These are phyloP conservation scores for Poecilobothrus nobilitatus DNA, from an alignment of 2,888 invertebrate genomes.

Conservation along the genomic window DNA sequence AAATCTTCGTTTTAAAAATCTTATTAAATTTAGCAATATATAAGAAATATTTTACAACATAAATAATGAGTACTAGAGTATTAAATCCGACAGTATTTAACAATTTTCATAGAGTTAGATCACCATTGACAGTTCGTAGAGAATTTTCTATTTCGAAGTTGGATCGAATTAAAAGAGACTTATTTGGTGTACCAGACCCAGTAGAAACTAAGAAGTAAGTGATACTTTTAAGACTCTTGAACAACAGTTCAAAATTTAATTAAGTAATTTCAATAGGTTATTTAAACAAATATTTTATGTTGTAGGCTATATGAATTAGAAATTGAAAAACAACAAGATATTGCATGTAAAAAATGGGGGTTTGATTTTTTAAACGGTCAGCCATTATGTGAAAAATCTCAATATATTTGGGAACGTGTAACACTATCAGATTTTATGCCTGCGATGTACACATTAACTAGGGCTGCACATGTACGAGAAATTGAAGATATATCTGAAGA, in stretches of 20 bases:
- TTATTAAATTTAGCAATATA: background rate
- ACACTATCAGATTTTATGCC: conserved; percentile 38
- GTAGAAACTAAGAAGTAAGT: conserved; percentile 37
- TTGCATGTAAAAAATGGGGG: conserved; percentile 54
- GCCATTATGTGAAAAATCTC: conserved; percentile 31
- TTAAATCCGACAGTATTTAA: conserved; percentile 35
- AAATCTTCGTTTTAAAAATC: too few species aligned
- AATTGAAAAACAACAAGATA: conserved; percentile 43
- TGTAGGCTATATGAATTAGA: conserved; percentile 34
- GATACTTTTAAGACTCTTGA: too few species aligned
- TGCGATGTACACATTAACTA: conserved; percentile 41
- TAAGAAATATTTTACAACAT: background rate
- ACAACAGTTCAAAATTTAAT: too few species aligned
- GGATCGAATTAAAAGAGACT: conserved; percentile 39
- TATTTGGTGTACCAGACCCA: conserved; percentile 36
- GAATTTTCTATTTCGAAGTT: conserved; percentile 33
- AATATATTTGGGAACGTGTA: conserved; percentile 41
- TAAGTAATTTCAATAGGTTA: too few species aligned
- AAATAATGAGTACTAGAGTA: conserved; percentile 34
- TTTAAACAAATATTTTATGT: background rate
- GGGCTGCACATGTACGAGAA: conserved; percentile 42
- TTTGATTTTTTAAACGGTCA: conserved; percentile 41
- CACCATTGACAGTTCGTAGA: conserved; percentile 29
- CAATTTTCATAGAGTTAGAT: conserved; percentile 36
- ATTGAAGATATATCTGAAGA: conserved; percentile 22